These are phyloP conservation scores for Cyphomyrmex costatus DNA, from an alignment of 1,140 invertebrate species.

Conservation along the genomic window DNA sequence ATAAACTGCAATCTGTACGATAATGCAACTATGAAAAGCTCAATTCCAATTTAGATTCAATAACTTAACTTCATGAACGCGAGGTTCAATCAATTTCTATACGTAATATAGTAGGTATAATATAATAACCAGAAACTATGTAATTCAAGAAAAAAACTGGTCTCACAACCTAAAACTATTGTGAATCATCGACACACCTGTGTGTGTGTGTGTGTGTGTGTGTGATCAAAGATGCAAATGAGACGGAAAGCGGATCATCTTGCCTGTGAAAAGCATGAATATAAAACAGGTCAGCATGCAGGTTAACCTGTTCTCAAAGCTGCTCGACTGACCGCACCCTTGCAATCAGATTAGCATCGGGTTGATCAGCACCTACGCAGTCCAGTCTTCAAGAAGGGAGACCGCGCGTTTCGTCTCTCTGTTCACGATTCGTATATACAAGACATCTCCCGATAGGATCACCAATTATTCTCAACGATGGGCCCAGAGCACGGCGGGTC, in stretches of 20 bases:
- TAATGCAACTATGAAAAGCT: neutral
- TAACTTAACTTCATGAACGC: slow-evolving; percentile 21
- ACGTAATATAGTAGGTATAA: too few species aligned
- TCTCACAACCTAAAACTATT: neutral
- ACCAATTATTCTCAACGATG: slow-evolving; percentile 82
- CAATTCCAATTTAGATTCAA: slow-evolving; percentile 22
- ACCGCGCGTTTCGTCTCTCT: slow-evolving; percentile 51
- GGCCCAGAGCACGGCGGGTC: slow-evolving; percentile 72
- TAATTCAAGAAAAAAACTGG: neutral
- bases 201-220: too few species aligned
- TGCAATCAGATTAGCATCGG: slow-evolving; percentile 67
- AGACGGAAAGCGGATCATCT: slow-evolving; percentile 39
- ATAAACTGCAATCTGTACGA: neutral
- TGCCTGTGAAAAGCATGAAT: slow-evolving; percentile 37
- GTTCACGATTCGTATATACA: slow-evolving; percentile 67
- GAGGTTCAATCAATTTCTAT: slow-evolving; percentile 5
- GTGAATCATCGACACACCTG: slow-evolving; percentile 36
- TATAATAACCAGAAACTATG: neutral
- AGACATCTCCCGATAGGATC: slow-evolving; percentile 79
- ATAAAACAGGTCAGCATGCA: slow-evolving; percentile 29
- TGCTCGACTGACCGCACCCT: slow-evolving; percentile 46
- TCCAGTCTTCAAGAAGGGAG: slow-evolving; percentile 47
- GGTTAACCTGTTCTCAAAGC: slow-evolving; percentile 43
- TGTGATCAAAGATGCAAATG: slow-evolving; percentile 63
- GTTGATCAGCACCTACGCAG: slow-evolving; percentile 66